Conservation (phyloP, 2,113 vertebrate species). For the Thamnophis sirtalis region DNA sequence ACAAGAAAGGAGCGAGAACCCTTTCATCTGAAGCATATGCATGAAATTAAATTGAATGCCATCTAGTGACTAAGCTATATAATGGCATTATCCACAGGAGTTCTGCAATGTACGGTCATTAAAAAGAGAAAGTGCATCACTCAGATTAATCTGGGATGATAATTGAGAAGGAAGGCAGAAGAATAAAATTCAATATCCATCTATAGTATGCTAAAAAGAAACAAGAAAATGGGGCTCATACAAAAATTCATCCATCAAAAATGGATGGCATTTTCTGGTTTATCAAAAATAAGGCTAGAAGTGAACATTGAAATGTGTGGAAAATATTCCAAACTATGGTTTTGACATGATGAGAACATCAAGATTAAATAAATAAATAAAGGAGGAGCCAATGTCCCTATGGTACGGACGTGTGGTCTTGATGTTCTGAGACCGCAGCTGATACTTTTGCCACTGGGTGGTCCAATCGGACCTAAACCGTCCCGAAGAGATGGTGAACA, state of each 20-base stretch:
- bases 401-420: too few relatives aligned
- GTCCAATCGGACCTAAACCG: too few relatives aligned
- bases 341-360: too few relatives aligned
- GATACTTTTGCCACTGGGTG: too few relatives aligned
- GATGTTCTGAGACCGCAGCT: too few relatives aligned
- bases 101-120: not conserved
- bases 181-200: not conserved
- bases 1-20: not conserved
- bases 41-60: not conserved
- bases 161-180: not conserved
- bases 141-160: not conserved
- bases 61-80: not conserved
- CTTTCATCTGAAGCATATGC: not conserved
- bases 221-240: not conserved
- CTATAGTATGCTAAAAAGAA: not conserved
- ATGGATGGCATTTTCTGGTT: not conserved
- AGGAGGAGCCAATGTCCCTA: too few relatives aligned
- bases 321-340: not conserved
- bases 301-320: not conserved
- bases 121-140: not conserved
- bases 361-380: not conserved
- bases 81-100: not conserved
- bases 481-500: too few relatives aligned
- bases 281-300: not conserved
- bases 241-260: not conserved